phyloP scores from a whole-genome alignment of 1,140 invertebrate species.

The Palaemon carinicauda region DNA sequence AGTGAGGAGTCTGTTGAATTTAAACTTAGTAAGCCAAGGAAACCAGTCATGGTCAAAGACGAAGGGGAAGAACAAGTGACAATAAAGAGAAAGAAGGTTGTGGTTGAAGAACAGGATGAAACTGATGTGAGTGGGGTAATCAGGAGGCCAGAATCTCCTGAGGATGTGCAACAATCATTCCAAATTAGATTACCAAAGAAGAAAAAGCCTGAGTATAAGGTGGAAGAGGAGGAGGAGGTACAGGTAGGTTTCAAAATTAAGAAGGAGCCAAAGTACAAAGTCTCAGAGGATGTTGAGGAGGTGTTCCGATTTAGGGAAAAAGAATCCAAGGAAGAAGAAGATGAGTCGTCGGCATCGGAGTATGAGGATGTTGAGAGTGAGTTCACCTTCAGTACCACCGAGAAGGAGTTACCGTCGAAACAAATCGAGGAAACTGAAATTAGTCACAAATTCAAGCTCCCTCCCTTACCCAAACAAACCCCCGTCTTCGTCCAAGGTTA shows the following conservation, averaged over 20 bases:
- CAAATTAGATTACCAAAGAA: slow-evolving; percentile 53
- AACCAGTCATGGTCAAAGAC: slow-evolving; percentile 62
- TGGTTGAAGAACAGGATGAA: slow-evolving; percentile 60
- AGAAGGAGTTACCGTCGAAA: slow-evolving; percentile 58
- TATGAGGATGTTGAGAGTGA: slow-evolving; percentile 61
- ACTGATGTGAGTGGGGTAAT: slow-evolving; percentile 62
- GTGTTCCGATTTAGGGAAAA: slow-evolving; percentile 38
- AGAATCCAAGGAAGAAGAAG: slow-evolving; percentile 3
- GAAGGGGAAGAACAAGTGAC: slow-evolving; percentile 59
- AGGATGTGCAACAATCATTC: slow-evolving; percentile 41
- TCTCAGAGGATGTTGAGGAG: slow-evolving; percentile 43
- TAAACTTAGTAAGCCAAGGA: slow-evolving; percentile 65
- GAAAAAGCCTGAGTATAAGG: slow-evolving; percentile 50
- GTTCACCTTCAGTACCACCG: slow-evolving; percentile 61
- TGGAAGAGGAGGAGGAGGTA: slow-evolving; percentile 60
- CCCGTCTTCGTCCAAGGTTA: slow-evolving; percentile 54
- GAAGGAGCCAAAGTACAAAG: slow-evolving; percentile 52
- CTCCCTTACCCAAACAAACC: slow-evolving; percentile 50
- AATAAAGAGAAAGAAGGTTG: slow-evolving; percentile 62
- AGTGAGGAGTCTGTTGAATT: slow-evolving; percentile 47
- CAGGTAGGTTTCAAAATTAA: slow-evolving; percentile 52
- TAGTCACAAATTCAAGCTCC: slow-evolving; percentile 58
- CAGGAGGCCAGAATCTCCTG: slow-evolving; percentile 39
- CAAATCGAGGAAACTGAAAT: slow-evolving; percentile 61
- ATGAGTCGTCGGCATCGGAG: slow-evolving; percentile 1